These are phyloP conservation scores for Ips nitidus DNA, from an alignment of 1,140 invertebrate genomes.

Conservation along the genomic window DNA sequence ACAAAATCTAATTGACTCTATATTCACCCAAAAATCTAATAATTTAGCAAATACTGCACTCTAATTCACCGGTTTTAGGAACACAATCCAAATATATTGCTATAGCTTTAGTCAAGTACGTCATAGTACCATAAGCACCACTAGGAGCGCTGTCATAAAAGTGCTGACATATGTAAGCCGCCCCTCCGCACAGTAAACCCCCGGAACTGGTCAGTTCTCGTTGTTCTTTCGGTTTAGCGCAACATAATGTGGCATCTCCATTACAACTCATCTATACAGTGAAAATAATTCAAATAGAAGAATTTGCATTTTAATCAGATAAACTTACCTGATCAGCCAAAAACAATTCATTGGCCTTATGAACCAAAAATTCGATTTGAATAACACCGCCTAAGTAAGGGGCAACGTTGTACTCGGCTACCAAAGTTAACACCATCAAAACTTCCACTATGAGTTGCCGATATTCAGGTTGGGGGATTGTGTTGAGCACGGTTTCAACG, in stretches of 20 bases:
- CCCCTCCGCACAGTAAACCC: conserved; percentile 81
- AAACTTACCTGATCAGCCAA: conserved; percentile 89
- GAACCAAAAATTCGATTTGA: conserved; percentile 89
- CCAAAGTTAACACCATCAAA: conserved; percentile 90
- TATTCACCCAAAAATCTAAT: background rate
- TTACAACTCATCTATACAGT: conserved; percentile 70
- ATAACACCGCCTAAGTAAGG: conserved; percentile 78
- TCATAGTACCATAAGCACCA: conserved; percentile 96
- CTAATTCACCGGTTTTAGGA: conserved; percentile 74
- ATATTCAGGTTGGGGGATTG: conserved; percentile 97
- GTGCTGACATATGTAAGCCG: conserved; percentile 93
- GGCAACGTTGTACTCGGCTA: conserved; percentile 85
- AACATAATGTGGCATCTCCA: conserved; percentile 90
- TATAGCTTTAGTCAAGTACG: conserved; percentile 89
- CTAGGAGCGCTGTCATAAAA: conserved; percentile 98
- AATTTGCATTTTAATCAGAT: conserved; percentile 18
- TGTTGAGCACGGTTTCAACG: conserved; percentile 96
- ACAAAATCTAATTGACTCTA: background rate
- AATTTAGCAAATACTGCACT: conserved; percentile 72
- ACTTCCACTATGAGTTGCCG: conserved; percentile 97
- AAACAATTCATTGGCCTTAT: conserved; percentile 93
- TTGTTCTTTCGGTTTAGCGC: conserved; percentile 72
- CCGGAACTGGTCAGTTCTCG: conserved; percentile 64
- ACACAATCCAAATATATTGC: conserved; percentile 73
- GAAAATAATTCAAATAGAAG: conserved; percentile 20